phyloP scores from a whole-genome alignment of 2,797 vertebrate species.

The Ataeniobius toweri region DNA sequence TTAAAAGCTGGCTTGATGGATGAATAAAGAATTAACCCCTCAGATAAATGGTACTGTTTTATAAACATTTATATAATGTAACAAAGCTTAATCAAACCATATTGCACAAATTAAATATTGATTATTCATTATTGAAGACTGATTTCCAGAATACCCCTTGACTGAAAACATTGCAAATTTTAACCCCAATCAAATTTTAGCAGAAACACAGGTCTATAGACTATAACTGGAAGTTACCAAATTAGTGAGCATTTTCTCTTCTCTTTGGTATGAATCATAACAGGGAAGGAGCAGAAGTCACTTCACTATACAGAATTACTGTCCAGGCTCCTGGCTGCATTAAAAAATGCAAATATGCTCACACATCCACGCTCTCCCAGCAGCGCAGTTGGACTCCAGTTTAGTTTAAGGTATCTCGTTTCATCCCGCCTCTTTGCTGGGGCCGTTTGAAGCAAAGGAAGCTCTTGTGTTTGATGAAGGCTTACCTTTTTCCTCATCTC shows the following conservation, averaged over 20 bases:
- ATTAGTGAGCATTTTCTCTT: conserved; percentile 5
- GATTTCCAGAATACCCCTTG: too few species aligned
- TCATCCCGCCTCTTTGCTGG: conserved; percentile 67
- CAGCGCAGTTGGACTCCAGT: conserved; percentile 63
- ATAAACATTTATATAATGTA: neutral
- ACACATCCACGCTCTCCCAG: conserved; percentile 45
- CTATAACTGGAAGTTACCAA: neutral
- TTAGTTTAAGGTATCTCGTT: conserved; percentile 69
- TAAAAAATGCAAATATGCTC: conserved; percentile 55
- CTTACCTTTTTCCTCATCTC: conserved; percentile 70
- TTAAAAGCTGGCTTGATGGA: too few species aligned
- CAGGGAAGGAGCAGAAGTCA: conserved; percentile 22
- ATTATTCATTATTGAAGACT: too few species aligned
- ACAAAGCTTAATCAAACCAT: too few species aligned
- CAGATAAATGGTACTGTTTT: neutral
- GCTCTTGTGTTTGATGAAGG: conserved; percentile 72
- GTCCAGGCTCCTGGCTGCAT: conserved; percentile 42
- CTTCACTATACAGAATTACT: conserved; percentile 38
- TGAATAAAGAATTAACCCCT: neutral
- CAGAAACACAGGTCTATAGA: neutral
- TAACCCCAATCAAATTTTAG: neutral
- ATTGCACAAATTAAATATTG: neutral
- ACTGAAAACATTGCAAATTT: too few species aligned
- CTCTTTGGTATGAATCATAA: conserved; percentile 7
- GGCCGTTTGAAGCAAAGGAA: conserved; percentile 73